These are phyloP conservation scores for Drosophila triauraria DNA, from an alignment of 1,140 invertebrate genomes.

Conservation along the genomic window DNA sequence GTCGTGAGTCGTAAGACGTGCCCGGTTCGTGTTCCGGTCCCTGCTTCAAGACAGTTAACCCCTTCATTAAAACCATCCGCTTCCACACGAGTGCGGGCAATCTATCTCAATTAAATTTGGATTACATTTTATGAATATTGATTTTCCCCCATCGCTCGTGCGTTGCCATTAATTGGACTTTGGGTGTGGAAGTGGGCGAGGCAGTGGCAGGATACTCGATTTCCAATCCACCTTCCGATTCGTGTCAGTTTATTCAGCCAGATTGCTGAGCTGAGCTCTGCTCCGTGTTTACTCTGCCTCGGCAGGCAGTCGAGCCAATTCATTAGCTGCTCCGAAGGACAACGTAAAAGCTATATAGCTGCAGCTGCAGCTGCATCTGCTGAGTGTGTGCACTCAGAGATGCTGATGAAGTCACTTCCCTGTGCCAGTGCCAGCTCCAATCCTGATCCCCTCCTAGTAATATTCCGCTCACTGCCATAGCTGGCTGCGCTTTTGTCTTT, in stretches of 20 bases:
- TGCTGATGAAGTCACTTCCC: constrained; percentile 27
- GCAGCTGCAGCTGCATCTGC: constrained; percentile 2
- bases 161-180: constrained; percentile 36
- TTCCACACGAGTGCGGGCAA: constrained; percentile 32
- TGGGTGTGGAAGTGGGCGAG: not conserved
- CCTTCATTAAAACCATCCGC: constrained; percentile 14
- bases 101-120: constrained; percentile 69
- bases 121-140: constrained; percentile 77
- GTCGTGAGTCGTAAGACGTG: not conserved
- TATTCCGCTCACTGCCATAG: constrained; percentile 6
- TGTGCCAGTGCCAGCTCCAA: not conserved
- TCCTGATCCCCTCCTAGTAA: not conserved
- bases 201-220: constrained; percentile 17
- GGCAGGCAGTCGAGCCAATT: constrained; percentile 29
- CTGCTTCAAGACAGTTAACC: constrained; percentile 1
- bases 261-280: constrained; percentile 33
- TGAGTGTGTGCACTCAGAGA: constrained; percentile 25
- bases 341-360: constrained; percentile 20
- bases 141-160: constrained; percentile 40
- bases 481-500: constrained; percentile 57
- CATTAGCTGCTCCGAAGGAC: constrained; percentile 33
- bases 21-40: not conserved
- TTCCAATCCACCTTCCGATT: constrained; percentile 37
- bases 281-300: constrained; percentile 41
- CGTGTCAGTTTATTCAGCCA: constrained; percentile 35